Conservation (phyloP, 2,888 invertebrate genomes). For the Perizoma affinitatum region DNA sequence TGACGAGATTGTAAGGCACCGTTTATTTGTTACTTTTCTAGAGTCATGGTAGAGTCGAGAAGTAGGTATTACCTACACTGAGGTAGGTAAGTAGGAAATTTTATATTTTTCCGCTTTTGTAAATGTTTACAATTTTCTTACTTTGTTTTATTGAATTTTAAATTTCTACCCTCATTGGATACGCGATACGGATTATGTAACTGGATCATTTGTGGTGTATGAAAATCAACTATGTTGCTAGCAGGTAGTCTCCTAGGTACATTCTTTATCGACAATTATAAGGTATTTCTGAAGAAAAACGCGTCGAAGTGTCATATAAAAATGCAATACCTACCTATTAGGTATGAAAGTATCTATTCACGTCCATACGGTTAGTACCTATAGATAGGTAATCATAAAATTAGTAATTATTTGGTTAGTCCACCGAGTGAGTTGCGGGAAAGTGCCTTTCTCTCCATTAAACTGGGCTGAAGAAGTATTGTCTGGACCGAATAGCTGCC, state of each 20-base stretch:
- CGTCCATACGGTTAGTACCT: conserved; percentile 15
- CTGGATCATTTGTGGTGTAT: no score
- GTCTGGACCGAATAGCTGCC: conserved; percentile 5
- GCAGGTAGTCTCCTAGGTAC: no score
- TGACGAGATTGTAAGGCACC: neutral
- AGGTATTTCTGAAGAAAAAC: no score
- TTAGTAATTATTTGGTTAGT: conserved; percentile 50
- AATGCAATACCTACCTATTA: conserved; percentile 6
- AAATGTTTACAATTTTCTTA: neutral
- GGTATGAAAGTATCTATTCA: no score
- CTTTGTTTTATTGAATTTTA: conserved; percentile 1
- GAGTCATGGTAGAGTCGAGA: no score
- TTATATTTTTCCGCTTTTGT: no score
- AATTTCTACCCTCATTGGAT: neutral
- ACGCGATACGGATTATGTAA: neutral
- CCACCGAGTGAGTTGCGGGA: conserved; percentile 60
- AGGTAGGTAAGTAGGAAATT: no score
- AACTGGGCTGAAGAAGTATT: conserved; percentile 23
- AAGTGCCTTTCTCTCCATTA: conserved; percentile 78
- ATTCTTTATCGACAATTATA: no score
- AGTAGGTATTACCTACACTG: no score
- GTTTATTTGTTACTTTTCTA: no score
- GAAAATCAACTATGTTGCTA: no score
- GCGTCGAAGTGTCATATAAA: no score
- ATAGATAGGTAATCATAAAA: conserved; percentile 36